Evolutionary conservation across 2,888 invertebrate species (phyloP), one percentile per base, ranked within the genome.

Genomic region (Agonum fuliginosum): DNA sequence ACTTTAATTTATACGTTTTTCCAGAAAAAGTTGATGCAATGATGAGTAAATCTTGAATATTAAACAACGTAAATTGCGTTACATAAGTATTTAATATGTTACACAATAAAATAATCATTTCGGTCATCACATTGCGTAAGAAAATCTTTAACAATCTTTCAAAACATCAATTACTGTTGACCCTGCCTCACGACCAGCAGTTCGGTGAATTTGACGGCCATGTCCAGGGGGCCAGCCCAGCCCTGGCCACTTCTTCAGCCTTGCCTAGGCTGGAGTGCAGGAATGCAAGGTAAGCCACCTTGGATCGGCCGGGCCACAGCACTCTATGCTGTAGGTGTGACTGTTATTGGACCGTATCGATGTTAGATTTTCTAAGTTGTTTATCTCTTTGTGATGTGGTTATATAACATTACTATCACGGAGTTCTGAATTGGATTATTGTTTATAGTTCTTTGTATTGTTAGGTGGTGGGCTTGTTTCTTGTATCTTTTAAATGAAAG

Each of bases 241-340:
- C 48, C 48, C 48, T 48, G 48, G 54, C 10, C 54, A 6, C n/a
- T n/a, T 22, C 5, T 19, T 5, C n/a, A 54, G 3, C 12, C 54
- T 54, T 12, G 54, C 54, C 54, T 54, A 22, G 54, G 14, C 8
- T 34, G 17, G 62, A 62, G 27, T 19, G 70, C 46, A 58, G 20
- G 72, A 72, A 72, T 72, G 72, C 72, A 72, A 72, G 72, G 72
- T 41, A 54, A 72, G 22, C 72, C 37, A 19, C 27, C 14, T 62
- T 20, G 22, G 17, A n/a, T 12, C 43, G n/a, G 43, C 17, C 43
- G 4, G 4, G 43, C 14, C 46, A 46, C 46, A 46, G 46, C 17
- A 46, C 19, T 12, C 46, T 46, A 3, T 17, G 46, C 43, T 20
- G 69, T 69, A 46, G 69, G 69, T 12, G 69, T 46, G 69, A 20